Conservation (phyloP, 2,113 vertebrate genomes). For the Tachycineta bicolor region DNA sequence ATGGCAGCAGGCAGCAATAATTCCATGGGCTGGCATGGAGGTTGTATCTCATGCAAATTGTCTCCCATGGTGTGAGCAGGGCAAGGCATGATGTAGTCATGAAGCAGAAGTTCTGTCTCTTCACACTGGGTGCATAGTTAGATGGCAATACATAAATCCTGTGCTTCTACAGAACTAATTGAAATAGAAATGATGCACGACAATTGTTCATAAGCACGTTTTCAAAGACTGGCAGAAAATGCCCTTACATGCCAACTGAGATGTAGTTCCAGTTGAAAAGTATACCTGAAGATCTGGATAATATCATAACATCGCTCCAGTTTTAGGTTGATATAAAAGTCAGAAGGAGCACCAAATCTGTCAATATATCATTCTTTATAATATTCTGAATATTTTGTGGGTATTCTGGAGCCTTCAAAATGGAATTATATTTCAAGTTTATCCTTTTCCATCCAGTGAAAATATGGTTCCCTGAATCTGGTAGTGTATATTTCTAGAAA, state of each 20-base stretch:
- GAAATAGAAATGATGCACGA: background rate
- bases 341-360: background rate
- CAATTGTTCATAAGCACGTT: background rate
- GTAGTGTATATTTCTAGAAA: background rate
- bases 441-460: background rate
- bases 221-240: background rate
- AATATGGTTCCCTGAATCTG: background rate
- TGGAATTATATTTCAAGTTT: background rate
- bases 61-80: background rate
- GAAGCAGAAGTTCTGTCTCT: background rate
- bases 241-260: background rate
- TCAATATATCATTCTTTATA: background rate
- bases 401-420: background rate
- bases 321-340: background rate
- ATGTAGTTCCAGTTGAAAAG: background rate
- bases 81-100: background rate
- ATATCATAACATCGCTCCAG: background rate
- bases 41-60: background rate
- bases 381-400: background rate
- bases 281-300: background rate
- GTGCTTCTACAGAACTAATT: background rate
- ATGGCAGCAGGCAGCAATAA: background rate
- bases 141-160: background rate
- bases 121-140: background rate
- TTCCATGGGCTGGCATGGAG: background rate